A percentile compares a stretch with the other conserved stretches of the same genome.
phyloP scores from a whole-genome alignment of 2,888 invertebrate genomes.

The Lagria hirta region DNA sequence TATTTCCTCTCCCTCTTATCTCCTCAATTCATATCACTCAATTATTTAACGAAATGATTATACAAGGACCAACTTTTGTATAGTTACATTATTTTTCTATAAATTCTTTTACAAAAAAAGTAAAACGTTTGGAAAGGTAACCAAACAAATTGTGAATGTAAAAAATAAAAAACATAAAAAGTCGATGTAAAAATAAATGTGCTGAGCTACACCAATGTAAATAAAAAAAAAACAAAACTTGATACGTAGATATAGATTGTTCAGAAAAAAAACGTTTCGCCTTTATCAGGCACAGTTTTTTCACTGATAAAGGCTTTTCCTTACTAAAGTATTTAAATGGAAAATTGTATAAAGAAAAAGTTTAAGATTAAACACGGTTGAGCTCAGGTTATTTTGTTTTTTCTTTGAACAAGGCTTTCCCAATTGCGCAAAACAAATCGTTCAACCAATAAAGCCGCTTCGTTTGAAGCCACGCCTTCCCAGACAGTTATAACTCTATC shows the following conservation, averaged over 20 bases:
- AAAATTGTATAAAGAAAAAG: constrained; percentile 10
- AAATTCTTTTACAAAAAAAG: constrained; percentile 13
- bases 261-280: constrained; percentile 9
- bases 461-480: no score
- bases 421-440: no score
- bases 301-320: constrained; percentile 10
- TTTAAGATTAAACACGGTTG: constrained; percentile 7
- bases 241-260: constrained; percentile 14
- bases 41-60: constrained; percentile 28
- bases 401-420: no score
- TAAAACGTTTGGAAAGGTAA: constrained; percentile 15
- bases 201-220: constrained; percentile 39
- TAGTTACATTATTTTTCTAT: constrained; percentile 28
- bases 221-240: constrained; percentile 38
- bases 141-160: constrained; percentile 24
- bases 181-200: constrained; percentile 25
- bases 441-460: no score
- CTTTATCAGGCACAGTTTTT: constrained; percentile 8
- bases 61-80: constrained; percentile 37
- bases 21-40: constrained; percentile 29
- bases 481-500: no score
- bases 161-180: constrained; percentile 13
- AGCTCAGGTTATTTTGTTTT: constrained; percentile 7
- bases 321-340: constrained; percentile 4
- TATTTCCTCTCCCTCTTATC: no score